Percentiles rank a stretch among this genome's conserved stretches.
Conservation (phyloP, 2,113 vertebrate genomes). For the Hippoglossus stenolepis region DNA sequence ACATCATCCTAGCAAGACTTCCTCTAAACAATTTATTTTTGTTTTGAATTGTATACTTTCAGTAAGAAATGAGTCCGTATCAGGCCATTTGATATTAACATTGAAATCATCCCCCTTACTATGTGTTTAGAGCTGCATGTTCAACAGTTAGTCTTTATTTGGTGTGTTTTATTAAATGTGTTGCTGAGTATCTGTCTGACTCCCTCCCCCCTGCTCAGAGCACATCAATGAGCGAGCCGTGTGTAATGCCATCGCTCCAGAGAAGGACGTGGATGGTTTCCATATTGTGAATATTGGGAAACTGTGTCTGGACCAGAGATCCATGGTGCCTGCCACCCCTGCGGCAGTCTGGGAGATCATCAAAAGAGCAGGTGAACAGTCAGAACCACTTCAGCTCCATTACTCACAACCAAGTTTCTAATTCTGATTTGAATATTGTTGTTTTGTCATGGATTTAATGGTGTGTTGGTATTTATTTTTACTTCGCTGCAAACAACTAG, state of each 20-base stretch:
- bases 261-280: slow-evolving; percentile 96
- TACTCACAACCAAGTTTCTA: too few species aligned
- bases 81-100: too few species aligned
- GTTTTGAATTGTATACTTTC: too few species aligned
- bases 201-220: slow-evolving; percentile 74
- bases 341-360: slow-evolving; percentile 95
- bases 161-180: background rate
- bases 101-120: too few species aligned
- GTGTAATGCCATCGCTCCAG: slow-evolving; percentile 89
- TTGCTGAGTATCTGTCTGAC: background rate
- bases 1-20: too few species aligned
- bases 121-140: background rate
- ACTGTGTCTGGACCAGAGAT: slow-evolving; percentile 90
- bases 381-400: background rate
- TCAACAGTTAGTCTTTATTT: background rate
- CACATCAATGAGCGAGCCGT: slow-evolving; percentile 89
- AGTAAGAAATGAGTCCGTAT: too few species aligned
- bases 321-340: slow-evolving; percentile 91
- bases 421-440: background rate
- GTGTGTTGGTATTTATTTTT: background rate
- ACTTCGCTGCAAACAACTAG: too few species aligned
- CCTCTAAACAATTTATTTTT: too few species aligned
- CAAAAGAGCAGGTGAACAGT: slow-evolving; percentile 84
- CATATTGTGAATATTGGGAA: slow-evolving; percentile 92
- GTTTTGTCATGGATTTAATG: background rate